Evolutionary conservation across 2,113 vertebrate species (phyloP).

Genomic region (Nothobranchius kuhntae): DNA sequence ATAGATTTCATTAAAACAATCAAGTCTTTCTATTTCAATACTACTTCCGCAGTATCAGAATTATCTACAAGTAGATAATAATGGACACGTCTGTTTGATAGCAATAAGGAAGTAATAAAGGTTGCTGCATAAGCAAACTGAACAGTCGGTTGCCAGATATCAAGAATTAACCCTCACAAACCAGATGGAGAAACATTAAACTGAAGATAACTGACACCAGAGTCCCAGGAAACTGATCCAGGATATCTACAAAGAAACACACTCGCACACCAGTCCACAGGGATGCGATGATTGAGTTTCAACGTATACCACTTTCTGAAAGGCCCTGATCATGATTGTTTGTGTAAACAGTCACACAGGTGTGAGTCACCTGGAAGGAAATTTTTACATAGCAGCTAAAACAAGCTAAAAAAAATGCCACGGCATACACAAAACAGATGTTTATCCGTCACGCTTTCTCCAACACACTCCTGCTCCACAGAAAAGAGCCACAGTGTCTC

Average conservation of each 20-base stretch:
- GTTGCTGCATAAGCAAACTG: conserved; percentile 29
- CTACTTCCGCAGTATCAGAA: too few species aligned
- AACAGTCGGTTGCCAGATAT: conserved; percentile 37
- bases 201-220: conserved; percentile 51
- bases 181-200: conserved; percentile 63
- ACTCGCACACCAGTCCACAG: conserved; percentile 22
- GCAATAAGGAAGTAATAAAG: not conserved
- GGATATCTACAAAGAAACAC: conserved; percentile 42
- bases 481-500: not conserved
- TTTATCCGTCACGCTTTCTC: not conserved
- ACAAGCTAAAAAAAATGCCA: not conserved
- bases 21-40: too few species aligned
- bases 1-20: too few species aligned
- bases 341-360: conserved; percentile 41
- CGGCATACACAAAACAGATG: not conserved
- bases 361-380: conserved; percentile 34
- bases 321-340: conserved; percentile 31
- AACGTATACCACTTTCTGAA: conserved; percentile 29
- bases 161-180: conserved; percentile 50
- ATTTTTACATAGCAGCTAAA: conserved; percentile 26
- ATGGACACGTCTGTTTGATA: not conserved
- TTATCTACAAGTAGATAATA: too few species aligned
- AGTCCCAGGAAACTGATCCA: conserved; percentile 53
- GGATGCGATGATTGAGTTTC: conserved; percentile 15
- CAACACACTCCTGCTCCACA: not conserved